Base-by-base conservation (phyloP, 30 jellyfish, hydroid and myxozoan species). In the Aurelia sp. region DNA sequence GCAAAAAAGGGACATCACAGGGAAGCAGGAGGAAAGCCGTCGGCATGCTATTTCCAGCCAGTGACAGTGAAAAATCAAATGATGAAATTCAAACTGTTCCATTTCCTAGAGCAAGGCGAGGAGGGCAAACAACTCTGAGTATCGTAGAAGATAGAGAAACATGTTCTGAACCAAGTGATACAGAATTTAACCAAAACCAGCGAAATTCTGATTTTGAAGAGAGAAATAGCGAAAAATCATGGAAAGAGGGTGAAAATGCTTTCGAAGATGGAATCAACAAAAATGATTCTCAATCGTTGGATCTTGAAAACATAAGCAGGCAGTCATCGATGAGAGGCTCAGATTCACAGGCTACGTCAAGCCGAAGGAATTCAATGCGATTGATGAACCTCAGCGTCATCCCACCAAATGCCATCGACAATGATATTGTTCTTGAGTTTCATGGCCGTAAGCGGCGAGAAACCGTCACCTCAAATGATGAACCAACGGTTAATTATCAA, bases 321-420 rank as follows among this genome's bases (percentile, higher is more conserved):
- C 73, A 33, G 12, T 59, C 86, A 35, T 23, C 62, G 61, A 75
- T 31, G 60, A 63, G 50, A 35, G 71, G 66, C 22, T 75, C 86
- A 18, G 41, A 66, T 11, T 13, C 85, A 35, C 71, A 19, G 20
- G 35, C 79, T 13, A 23, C 65, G 15, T 37, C 91, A 19, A 82
- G 85, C 52, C 71, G 91, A 30, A 48, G 91, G 33, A 72, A 67
- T 37, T 82, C 91, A 4, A 82, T 82, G 91, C 71, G 73, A 58
- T 48, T 82, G 81, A 82, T 82, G 71, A 84, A 82, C 23, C 59
- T 82, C n/a, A 44, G 55, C 55, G 71, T 35, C 44, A 37, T 58
- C 63, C 48, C 62, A 10, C 91, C 91, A 6, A n/a, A 31, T 44
- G 11, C 8, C 35, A 4, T 15, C 74, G 74, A 44, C 9, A 44